Evolutionary conservation across 2,888 invertebrate genomes (phyloP).

Genomic region (Siphlonurus alternatus): DNA sequence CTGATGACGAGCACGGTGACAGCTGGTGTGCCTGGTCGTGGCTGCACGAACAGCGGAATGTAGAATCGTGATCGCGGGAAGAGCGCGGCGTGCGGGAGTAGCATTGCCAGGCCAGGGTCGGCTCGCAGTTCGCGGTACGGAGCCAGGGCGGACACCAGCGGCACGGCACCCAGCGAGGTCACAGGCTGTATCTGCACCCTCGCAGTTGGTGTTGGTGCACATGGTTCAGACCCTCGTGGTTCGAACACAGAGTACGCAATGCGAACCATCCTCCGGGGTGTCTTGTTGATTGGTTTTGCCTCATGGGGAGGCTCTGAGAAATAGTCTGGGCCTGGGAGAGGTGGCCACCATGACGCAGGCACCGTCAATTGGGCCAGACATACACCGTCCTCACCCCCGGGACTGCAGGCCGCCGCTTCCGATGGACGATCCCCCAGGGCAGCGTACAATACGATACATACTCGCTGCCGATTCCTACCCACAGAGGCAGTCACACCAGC

Average conservation of each 20-base stretch:
- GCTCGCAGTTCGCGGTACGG: slow-evolving; percentile 72
- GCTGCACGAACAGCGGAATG: slow-evolving; percentile 73
- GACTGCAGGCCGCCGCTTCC: slow-evolving; percentile 67
- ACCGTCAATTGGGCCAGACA: slow-evolving; percentile 78
- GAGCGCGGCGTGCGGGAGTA: slow-evolving; percentile 73
- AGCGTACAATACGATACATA: slow-evolving; percentile 67
- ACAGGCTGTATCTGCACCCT: slow-evolving; percentile 54
- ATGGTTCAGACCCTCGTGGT: slow-evolving; percentile 42
- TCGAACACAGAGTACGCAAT: slow-evolving; percentile 81
- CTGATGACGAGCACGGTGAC: slow-evolving; percentile 71
- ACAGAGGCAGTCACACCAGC: slow-evolving; percentile 30
- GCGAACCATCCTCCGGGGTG: slow-evolving; percentile 57
- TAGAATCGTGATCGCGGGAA: slow-evolving; percentile 82
- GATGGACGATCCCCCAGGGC: slow-evolving; percentile 29
- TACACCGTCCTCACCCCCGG: slow-evolving; percentile 82
- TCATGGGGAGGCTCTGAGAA: slow-evolving; percentile 1
- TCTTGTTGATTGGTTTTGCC: slow-evolving; percentile 16
- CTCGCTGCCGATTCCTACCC: slow-evolving; percentile 34
- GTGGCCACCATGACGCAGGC: slow-evolving; percentile 85
- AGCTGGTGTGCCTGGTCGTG: slow-evolving; percentile 40
- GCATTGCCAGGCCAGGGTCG: slow-evolving; percentile 65
- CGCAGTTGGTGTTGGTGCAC: slow-evolving; percentile 37
- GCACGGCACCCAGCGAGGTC: slow-evolving; percentile 45
- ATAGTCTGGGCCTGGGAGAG: slow-evolving; percentile 35
- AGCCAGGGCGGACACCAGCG: slow-evolving; percentile 57